phyloP scores from a whole-genome alignment of 2,113 vertebrate genomes.

The Crotalus helleri region DNA sequence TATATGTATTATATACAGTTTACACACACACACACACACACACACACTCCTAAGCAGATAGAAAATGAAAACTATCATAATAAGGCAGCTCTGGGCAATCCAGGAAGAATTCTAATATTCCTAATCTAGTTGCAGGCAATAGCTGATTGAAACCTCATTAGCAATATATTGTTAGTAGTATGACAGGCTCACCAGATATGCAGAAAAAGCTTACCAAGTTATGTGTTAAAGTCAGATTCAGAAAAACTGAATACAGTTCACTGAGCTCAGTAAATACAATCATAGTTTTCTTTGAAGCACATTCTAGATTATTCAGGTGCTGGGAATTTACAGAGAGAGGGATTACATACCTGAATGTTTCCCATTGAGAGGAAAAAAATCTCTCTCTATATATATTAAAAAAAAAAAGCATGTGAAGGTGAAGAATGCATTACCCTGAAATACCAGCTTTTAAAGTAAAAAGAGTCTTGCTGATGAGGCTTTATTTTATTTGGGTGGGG shows the following conservation, averaged over 20 bases:
- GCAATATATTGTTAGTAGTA: neutral
- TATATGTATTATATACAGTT: neutral
- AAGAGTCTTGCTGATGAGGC: neutral
- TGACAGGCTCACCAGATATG: neutral
- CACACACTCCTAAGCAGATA: neutral
- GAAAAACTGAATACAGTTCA: neutral
- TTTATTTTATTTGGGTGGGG: neutral
- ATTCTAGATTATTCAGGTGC: neutral
- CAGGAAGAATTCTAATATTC: neutral
- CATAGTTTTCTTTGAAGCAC: neutral
- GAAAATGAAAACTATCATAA: neutral
- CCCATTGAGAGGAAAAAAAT: neutral
- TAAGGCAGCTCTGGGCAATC: neutral
- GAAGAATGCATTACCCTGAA: neutral
- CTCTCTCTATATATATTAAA: neutral
- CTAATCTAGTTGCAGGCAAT: neutral
- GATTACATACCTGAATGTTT: neutral
- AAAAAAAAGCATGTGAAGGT: neutral
- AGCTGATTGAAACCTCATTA: neutral
- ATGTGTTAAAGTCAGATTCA: neutral
- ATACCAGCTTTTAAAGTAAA: neutral
- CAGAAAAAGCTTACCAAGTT: neutral
- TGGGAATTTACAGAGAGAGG: neutral
- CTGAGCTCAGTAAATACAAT: neutral
- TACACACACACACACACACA: neutral